phyloP scores from a whole-genome alignment of 2,797 vertebrate genomes.

The Argya squamiceps region DNA sequence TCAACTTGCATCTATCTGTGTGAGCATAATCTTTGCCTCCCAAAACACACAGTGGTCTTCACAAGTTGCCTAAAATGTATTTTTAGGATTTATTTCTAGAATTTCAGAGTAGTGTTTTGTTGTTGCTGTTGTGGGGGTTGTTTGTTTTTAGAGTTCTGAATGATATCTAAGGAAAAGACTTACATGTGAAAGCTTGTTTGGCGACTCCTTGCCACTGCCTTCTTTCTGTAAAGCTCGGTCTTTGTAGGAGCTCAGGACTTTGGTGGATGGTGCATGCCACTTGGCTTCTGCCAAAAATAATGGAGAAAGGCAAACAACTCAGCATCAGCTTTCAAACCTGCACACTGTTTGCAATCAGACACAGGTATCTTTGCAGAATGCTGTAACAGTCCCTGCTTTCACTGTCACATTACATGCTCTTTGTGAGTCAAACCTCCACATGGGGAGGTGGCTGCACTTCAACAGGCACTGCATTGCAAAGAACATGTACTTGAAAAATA shows the following conservation, averaged over 20 bases:
- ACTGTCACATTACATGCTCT: neutral
- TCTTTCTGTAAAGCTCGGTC: conserved; percentile 85
- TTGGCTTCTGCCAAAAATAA: conserved; percentile 85
- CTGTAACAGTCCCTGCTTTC: neutral
- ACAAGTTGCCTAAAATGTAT: neutral
- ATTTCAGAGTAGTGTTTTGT: neutral
- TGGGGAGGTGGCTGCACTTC: neutral
- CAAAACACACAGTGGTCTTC: neutral
- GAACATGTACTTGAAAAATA: neutral
- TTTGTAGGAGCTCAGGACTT: conserved; percentile 91
- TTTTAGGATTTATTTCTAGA: neutral
- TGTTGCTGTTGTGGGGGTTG: neutral
- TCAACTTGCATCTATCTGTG: neutral
- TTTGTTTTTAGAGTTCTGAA: neutral
- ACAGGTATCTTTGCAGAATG: neutral
- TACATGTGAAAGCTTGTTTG: conserved; percentile 91
- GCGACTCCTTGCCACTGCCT: conserved; percentile 86
- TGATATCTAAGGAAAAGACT: conserved; percentile 62
- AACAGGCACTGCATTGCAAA: neutral
- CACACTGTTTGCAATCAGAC: neutral
- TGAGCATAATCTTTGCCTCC: neutral
- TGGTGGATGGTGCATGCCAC: conserved; percentile 90
- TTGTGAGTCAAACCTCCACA: neutral
- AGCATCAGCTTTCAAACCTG: neutral
- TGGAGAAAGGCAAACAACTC: neutral